phyloP scores from a whole-genome alignment of 2,113 vertebrate genomes.

The Eidolon helvum region DNA sequence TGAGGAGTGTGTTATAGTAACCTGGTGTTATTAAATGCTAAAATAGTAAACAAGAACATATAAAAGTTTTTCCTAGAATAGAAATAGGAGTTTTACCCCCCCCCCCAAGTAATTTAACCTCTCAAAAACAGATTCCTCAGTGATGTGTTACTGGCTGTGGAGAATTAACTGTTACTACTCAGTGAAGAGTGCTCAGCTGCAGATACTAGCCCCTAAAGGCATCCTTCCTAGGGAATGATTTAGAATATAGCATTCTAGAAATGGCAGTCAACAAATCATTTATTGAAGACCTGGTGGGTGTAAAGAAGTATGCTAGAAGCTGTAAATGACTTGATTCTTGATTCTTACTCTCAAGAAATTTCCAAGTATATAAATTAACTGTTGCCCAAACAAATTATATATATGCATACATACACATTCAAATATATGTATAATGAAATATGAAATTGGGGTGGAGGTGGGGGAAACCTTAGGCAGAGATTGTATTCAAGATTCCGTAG shows the following conservation, averaged over 20 bases:
- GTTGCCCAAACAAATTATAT: not conserved
- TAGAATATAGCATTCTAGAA: not conserved
- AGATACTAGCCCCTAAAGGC: not conserved
- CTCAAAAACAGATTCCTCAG: constrained; percentile 42
- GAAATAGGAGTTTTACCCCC: not conserved
- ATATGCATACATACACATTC: not conserved
- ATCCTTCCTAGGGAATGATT: not conserved
- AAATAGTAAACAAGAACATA: not conserved
- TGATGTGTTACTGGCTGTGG: not conserved
- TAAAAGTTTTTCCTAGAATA: not conserved
- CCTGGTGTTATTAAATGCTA: constrained; percentile 17
- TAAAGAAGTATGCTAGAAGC: not conserved
- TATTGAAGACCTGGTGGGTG: not conserved
- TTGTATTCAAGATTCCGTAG: not conserved
- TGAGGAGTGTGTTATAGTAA: not conserved
- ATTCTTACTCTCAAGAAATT: not conserved
- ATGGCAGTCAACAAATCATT: not conserved
- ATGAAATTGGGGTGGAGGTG: not conserved
- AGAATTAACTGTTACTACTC: not conserved
- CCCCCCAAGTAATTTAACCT: not conserved
- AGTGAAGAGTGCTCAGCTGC: not conserved
- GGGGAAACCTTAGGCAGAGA: not conserved
- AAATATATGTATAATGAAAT: not conserved
- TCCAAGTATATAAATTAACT: not conserved
- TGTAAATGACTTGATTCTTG: not conserved